Evolutionary conservation across 2,113 vertebrate species (phyloP), one percentile per base, ranked within the genome.

Genomic region (Nesoenas mayeri): DNA sequence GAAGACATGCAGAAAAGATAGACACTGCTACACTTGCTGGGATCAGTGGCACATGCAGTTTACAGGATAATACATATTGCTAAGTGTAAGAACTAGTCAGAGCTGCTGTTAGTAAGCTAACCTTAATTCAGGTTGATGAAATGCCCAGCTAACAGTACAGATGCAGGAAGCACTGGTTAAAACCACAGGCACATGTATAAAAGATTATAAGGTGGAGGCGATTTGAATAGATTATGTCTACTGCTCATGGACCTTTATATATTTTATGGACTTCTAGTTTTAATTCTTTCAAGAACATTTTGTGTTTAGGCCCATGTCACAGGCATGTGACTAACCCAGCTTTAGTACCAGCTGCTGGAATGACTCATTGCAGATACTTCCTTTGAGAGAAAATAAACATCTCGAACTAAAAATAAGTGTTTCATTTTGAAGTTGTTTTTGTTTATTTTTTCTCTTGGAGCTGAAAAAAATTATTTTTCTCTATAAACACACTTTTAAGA

Each of bases 381-480:
- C 7, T 78, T 89, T 71, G n/a, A 34, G 32, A 91, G 34, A 79
- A 91, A 92, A 84, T 50, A 78, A 47, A 73, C 9, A 6, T 88
- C 74, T 91, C 40, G n/a, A 65, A 57, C n/a, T 73, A 79, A 93
- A 91, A 94, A 79, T 67, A 93, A 17, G 5, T 67, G 42, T 67
- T 91, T 79, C 51, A 54, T 87, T 93, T 74, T 67, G 18, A 31
- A 77, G 80, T 25, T 61, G 12, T 2, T 36, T 77, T 65, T 56
- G 19, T 42, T 48, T 10, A 3, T 15, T 78, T 70, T 70, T 58
- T 29, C 34, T 61, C 32, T 54, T 8, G 5, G 25, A 70, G 4
- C 7, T 60, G 26, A 56, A 95, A 40, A 75, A 7, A 2, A 26
- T 8, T 73, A 11, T 78, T 87, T 56, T 79, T 73, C 12, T 54